Evolutionary conservation across 2,113 vertebrate species (phyloP).

Genomic region (Muntiacus muntjak): DNA sequence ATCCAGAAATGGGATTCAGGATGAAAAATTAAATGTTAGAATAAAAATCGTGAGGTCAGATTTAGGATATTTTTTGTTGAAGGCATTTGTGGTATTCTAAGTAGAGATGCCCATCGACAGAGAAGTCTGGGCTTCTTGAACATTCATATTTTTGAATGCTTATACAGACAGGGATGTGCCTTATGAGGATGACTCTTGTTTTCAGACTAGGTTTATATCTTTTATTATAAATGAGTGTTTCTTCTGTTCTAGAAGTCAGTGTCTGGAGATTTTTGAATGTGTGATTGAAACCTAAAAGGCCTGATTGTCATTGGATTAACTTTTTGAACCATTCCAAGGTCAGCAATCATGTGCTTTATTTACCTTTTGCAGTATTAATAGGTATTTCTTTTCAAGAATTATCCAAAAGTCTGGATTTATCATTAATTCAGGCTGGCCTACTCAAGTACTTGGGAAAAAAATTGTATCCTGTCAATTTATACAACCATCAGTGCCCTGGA

Average conservation of each 20-base stretch:
- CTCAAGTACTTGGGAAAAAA: neutral
- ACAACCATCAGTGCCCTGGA: neutral
- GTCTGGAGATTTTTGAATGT: neutral
- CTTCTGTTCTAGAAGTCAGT: neutral
- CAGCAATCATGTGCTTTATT: neutral
- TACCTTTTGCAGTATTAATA: neutral
- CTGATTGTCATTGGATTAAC: constrained; percentile 3
- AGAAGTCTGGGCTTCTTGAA: neutral
- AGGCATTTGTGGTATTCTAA: neutral
- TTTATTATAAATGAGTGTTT: constrained; percentile 1
- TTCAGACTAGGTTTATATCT: neutral
- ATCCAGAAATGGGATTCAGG: neutral
- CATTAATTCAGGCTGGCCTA: neutral
- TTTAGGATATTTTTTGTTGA: constrained; percentile 10
- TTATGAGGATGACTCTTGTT: neutral
- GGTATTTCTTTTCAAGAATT: neutral
- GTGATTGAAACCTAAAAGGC: neutral
- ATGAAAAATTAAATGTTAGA: neutral
- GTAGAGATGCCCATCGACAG: neutral
- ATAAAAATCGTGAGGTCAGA: neutral
- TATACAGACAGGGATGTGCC: neutral
- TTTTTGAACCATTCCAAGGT: neutral
- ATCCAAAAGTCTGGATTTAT: neutral
- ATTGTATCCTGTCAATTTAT: neutral
- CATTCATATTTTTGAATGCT: neutral